Conservation (phyloP, 1,140 invertebrate genomes). For the Nomia melanderi region DNA sequence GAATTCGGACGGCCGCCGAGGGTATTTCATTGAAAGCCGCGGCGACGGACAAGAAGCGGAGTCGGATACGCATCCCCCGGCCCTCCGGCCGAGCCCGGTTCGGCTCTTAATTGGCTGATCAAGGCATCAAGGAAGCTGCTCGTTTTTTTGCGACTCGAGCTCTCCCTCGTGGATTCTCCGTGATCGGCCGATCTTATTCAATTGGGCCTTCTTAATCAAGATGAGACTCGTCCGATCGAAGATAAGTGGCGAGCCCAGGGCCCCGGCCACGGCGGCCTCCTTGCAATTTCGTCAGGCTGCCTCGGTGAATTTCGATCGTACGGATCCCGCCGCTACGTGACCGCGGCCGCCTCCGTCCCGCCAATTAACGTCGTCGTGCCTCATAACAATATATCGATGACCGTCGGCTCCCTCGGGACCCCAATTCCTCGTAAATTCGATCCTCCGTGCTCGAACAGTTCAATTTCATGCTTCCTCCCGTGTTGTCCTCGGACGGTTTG, state of each 20-base stretch:
- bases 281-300: conserved; percentile 30
- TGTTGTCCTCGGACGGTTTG: too few species aligned
- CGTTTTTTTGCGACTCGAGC: conserved; percentile 46
- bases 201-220: conserved; percentile 56
- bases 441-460: neutral
- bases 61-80: conserved; percentile 2
- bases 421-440: neutral
- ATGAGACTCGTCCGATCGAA: conserved; percentile 49
- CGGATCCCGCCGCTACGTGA: neutral
- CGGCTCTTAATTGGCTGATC: conserved; percentile 63
- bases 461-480: too few species aligned
- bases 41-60: neutral
- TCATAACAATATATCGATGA: neutral
- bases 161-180: conserved; percentile 51
- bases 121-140: conserved; percentile 53
- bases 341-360: neutral
- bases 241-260: conserved; percentile 32
- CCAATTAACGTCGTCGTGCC: neutral
- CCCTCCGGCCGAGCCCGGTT: neutral
- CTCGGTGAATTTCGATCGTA: conserved; percentile 7
- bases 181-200: conserved; percentile 59
- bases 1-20: neutral
- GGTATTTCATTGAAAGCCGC: neutral
- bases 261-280: conserved; percentile 18
- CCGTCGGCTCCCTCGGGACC: neutral